Evolutionary conservation across 2,888 invertebrate genomes (phyloP), one percentile per base, ranked within the genome.

Genomic region (Hyposoter didymator): DNA sequence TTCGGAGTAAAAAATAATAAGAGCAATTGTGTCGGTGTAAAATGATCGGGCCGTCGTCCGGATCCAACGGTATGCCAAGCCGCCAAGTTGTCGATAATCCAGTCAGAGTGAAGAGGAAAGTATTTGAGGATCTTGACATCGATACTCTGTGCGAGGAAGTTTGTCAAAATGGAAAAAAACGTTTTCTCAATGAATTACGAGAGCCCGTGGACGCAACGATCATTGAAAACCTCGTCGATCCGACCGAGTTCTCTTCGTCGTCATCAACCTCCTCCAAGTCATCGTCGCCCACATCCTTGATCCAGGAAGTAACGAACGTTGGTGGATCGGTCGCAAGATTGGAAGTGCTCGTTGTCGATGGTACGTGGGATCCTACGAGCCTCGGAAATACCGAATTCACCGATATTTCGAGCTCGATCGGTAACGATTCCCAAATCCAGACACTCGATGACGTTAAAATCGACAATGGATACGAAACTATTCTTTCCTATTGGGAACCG

Each of bases 31-130:
- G 62, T 52, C 45, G 28, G 49, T 73, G 75, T 17, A 89, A 82
- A 67, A 93, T 93, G 94, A 94, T 94, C 69, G 94, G 94, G 22
- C 93, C 93, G 8, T 92, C 93, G 1, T 92, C 93, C 47, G 90
- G 90, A 5, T 84, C 90, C 2, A 89, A 90, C 66, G 88, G 81
- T n/a, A 87, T 89, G 78, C 52, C 85, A 22, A 87, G 85, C 52
- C 85, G 88, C 62, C 90, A 92, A 62, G 82, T 88, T n/a, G 86
- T 89, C 2, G 90, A 91, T 17, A 89, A 87, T 84, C 76, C 90
- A 17, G 87, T 89, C 7, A 86, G 90, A 2, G 86, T 88, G 1
- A 94, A 93, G 84, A 89, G 93, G 43, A 92, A 92, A 17, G 88
- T 91, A 19, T 91, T 93, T 69, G 93, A 94, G 1, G 93, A 94